Percentiles rank a stretch among this genome's conserved stretches.
phyloP scores from a whole-genome alignment of 2,113 vertebrate genomes.

The Pyxicephalus adspersus region DNA sequence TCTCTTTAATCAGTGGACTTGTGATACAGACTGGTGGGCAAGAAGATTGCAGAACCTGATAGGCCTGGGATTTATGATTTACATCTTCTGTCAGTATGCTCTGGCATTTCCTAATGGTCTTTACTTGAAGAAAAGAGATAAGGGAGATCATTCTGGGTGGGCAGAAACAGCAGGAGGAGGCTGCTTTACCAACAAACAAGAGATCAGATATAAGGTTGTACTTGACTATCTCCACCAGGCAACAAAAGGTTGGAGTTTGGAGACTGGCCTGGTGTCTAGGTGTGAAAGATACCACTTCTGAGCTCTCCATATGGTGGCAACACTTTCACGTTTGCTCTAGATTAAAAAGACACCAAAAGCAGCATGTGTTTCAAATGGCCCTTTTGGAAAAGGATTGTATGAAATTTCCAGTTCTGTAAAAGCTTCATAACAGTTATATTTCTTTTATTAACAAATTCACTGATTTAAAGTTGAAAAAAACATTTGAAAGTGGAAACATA shows the following conservation, averaged over 20 bases:
- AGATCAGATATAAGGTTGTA: constrained; percentile 36
- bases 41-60: constrained; percentile 9
- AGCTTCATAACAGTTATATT: too few relatives aligned
- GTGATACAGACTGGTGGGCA: background rate
- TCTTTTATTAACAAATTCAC: too few relatives aligned
- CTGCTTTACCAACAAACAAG: constrained; percentile 12
- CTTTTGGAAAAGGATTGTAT: background rate
- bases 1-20: constrained; percentile 7
- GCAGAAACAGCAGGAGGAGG: constrained; percentile 34
- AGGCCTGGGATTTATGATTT: constrained; percentile 18
- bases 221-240: constrained; percentile 22
- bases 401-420: background rate
- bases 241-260: constrained; percentile 10
- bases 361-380: constrained; percentile 61
- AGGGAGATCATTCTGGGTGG: constrained; percentile 33
- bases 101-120: constrained; percentile 40
- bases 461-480: too few relatives aligned
- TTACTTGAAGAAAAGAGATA: constrained; percentile 19
- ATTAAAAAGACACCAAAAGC: constrained; percentile 71
- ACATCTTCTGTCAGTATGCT: constrained; percentile 19
- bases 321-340: constrained; percentile 69
- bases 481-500: too few relatives aligned
- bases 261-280: constrained; percentile 52
- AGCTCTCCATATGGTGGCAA: constrained; percentile 61
- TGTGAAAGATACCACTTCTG: constrained; percentile 59